A percentile compares a stretch with the other conserved stretches of the same genome.
These are phyloP conservation scores for Ornithoptera alexandrae DNA, from an alignment of 2,888 invertebrate species.

Conservation along the genomic window DNA sequence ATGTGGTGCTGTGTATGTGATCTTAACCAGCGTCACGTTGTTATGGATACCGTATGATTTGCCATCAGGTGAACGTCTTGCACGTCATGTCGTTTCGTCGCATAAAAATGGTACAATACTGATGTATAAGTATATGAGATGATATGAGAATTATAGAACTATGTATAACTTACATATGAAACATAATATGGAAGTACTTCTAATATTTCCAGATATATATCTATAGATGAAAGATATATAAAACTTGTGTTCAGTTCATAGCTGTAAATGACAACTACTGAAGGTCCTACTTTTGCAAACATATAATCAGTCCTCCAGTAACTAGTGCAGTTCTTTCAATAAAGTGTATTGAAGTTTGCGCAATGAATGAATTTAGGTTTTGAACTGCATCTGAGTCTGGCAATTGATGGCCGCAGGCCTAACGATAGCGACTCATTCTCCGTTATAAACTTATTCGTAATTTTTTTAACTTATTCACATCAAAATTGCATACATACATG, in stretches of 20 bases:
- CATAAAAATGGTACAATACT: too few relatives aligned
- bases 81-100: too few relatives aligned
- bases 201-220: neutral
- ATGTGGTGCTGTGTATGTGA: too few relatives aligned
- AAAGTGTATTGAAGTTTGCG: constrained; percentile 1
- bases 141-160: too few relatives aligned
- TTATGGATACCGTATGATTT: too few relatives aligned
- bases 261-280: neutral
- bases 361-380: constrained; percentile 14
- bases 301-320: neutral
- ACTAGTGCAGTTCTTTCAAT: constrained; percentile 5
- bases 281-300: neutral
- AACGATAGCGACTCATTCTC: constrained; percentile 34
- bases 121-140: too few relatives aligned
- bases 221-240: neutral
- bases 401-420: constrained; percentile 35
- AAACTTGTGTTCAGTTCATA: neutral
- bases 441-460: neutral
- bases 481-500: neutral
- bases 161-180: too few relatives aligned
- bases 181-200: too few relatives aligned
- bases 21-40: too few relatives aligned
- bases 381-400: constrained; percentile 15
- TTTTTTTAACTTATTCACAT: neutral
- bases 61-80: too few relatives aligned